Conservation (phyloP, 2,888 invertebrate genomes). For the Mesopsocus fuscifrons region DNA sequence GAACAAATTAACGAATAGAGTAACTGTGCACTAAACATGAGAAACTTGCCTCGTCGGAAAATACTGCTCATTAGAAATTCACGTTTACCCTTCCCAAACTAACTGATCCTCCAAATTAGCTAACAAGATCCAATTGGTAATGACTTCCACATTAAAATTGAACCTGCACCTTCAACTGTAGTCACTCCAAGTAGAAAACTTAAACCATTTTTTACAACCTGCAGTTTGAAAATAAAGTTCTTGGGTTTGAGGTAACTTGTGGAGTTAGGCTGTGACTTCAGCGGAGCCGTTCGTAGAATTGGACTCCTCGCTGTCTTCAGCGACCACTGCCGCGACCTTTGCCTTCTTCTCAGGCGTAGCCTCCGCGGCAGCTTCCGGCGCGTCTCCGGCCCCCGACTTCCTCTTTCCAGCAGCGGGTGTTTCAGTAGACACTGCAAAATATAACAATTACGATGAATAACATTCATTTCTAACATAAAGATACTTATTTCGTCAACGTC, state of each 20-base stretch:
- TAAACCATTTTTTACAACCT: background rate
- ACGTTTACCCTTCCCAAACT: too few species aligned
- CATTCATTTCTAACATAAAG: too few species aligned
- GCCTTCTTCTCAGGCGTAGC: conserved; percentile 53
- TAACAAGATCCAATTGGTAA: too few species aligned
- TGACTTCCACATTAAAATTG: too few species aligned
- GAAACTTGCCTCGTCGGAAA: too few species aligned
- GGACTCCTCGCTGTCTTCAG: conserved; percentile 14
- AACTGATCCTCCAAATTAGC: too few species aligned
- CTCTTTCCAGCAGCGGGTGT: conserved; percentile 36
- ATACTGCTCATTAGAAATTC: too few species aligned
- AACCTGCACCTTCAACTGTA: too few species aligned
- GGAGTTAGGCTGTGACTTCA: conserved; percentile 7
- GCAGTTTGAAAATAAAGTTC: background rate
- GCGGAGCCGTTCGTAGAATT: conserved; percentile 5
- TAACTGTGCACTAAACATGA: too few species aligned
- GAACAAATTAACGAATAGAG: too few species aligned
- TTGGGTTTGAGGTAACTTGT: conserved; percentile 1
- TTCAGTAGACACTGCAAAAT: conserved; percentile 11
- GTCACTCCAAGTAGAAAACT: background rate
- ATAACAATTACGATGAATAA: too few species aligned
- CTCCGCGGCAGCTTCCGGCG: conserved; percentile 31
- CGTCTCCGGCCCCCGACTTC: conserved; percentile 42
- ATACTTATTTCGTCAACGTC: too few species aligned
- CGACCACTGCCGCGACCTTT: conserved; percentile 35